Base-by-base conservation (phyloP, 2,888 invertebrate species). In the Ectemnius continuus region DNA sequence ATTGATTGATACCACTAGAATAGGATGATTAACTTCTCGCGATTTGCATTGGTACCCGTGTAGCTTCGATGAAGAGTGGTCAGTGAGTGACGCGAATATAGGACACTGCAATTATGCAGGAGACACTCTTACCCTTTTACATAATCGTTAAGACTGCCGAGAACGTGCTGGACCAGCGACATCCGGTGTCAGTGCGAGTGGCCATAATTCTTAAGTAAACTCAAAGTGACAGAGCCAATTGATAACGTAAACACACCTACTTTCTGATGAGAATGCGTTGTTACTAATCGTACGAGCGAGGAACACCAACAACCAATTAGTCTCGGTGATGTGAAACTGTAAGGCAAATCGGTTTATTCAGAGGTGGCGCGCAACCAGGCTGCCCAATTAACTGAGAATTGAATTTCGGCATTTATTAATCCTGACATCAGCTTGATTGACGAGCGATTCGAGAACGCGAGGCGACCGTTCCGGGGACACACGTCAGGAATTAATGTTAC, bases 121-220 rank as follows among this genome's bases (percentile, higher is more conserved):
- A 80, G 74, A 71, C 79, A 70, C 70, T 79, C 73, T 83, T 81
- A 81, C 78, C 68, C 70, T 61, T 71, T 83, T 83, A 79, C 78
- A 67, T 77, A 81, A 84, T 73, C 66, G 61, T 23, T 13, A 11
- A 59, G 69, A 60, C 13, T 45, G 46, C 47, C 18, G 26, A 47
- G 48, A 60, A 64, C 26, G 73, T 61, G 67, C 72, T 68, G 67
- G 36, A 36, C 8, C 36, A 11, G 8, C 4, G 73, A 71, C 76
- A 62, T 36, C 36, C 78, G 71, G 67, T 11, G 26, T 26, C 56
- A 13, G 20, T 18, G 72, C 72, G 75, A 80, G 70, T 78, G 75
- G 63, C 61, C 69, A 71, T 78, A 73, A 61, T 71, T 62, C 72
- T 59, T 36, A 67, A 67, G 46, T 70, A 75, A 75, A 70, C 56